Percentiles rank a stretch among this genome's conserved stretches.
Conservation (phyloP, 1,140 invertebrate genomes). For the Dysdera silvatica region DNA sequence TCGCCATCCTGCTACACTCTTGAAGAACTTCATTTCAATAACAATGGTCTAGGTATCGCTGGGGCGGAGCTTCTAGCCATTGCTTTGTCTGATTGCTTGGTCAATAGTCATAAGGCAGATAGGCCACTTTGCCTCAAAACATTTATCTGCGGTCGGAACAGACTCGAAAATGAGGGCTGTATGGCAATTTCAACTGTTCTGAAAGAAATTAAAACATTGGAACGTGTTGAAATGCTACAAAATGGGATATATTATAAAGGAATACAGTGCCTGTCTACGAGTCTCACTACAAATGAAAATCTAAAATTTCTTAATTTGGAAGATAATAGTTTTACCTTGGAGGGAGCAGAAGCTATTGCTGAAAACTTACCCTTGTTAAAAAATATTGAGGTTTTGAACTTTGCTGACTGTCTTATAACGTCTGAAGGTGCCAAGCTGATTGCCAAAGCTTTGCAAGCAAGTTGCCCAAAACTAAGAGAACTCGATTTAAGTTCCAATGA, state of each 20-base stretch:
- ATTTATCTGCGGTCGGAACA: conserved; percentile 86
- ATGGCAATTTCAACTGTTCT: conserved; percentile 71
- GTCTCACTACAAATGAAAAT: conserved; percentile 63
- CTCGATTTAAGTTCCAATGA: conserved; percentile 70
- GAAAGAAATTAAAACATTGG: conserved; percentile 68
- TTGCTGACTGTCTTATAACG: conserved; percentile 83
- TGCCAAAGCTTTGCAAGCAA: conserved; percentile 55
- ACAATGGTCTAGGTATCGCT: conserved; percentile 86
- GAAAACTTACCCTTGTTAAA: too few species aligned
- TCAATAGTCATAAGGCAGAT: conserved; percentile 53
- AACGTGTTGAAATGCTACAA: conserved; percentile 88
- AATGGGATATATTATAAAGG: conserved; percentile 89
- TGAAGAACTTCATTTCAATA: conserved; percentile 77
- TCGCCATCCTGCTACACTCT: conserved; percentile 72
- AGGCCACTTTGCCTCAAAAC: conserved; percentile 62
- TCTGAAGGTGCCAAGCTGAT: conserved; percentile 67
- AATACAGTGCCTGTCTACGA: conserved; percentile 66
- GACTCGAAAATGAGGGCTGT: conserved; percentile 88
- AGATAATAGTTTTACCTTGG: conserved; percentile 79
- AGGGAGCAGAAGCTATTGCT: conserved; percentile 65
- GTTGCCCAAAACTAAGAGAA: conserved; percentile 45
- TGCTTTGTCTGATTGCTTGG: conserved; percentile 64
- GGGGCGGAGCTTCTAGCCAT: conserved; percentile 77
- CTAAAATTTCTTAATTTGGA: conserved; percentile 78
- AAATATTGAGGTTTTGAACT: conserved; percentile 60